A percentile compares a stretch with the other conserved stretches of the same genome.
phyloP scores from a whole-genome alignment of 2,797 vertebrate genomes.

The Acanthurus leucopareius region DNA sequence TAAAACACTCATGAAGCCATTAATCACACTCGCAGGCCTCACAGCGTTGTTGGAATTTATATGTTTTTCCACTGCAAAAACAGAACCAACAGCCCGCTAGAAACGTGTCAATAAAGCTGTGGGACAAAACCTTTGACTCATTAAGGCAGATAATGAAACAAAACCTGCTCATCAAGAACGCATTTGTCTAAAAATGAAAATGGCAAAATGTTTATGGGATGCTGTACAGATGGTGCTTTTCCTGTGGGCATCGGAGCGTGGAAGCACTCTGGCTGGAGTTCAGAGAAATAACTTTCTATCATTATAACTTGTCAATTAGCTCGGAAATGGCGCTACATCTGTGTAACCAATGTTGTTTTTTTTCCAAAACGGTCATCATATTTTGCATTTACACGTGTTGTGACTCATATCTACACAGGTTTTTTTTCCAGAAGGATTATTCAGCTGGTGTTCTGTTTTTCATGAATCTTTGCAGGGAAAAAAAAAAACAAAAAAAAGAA shows the following conservation, averaged over 20 bases:
- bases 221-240: constrained; percentile 72
- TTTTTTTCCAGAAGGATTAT: constrained; percentile 4
- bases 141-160: constrained; percentile 71
- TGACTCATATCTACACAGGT: not conserved
- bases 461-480: constrained; percentile 9
- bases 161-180: constrained; percentile 69
- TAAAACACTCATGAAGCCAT: constrained; percentile 45
- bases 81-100: constrained; percentile 26
- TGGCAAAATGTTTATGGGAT: constrained; percentile 61
- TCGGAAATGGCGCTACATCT: constrained; percentile 48
- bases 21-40: constrained; percentile 45
- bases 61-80: constrained; percentile 41
- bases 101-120: constrained; percentile 57
- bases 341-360: constrained; percentile 54
- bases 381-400: constrained; percentile 3
- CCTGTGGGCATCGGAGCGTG: constrained; percentile 69
- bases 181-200: constrained; percentile 68
- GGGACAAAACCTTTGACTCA: constrained; percentile 68
- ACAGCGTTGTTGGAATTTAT: constrained; percentile 29
- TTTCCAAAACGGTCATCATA: constrained; percentile 13
- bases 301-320: constrained; percentile 67
- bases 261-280: constrained; percentile 67
- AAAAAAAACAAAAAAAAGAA: not conserved
- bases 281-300: constrained; percentile 68
- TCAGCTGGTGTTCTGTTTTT: constrained; percentile 27